Evolutionary conservation across 2,113 vertebrate genomes (phyloP).

Genomic region (Sander vitreus): DNA sequence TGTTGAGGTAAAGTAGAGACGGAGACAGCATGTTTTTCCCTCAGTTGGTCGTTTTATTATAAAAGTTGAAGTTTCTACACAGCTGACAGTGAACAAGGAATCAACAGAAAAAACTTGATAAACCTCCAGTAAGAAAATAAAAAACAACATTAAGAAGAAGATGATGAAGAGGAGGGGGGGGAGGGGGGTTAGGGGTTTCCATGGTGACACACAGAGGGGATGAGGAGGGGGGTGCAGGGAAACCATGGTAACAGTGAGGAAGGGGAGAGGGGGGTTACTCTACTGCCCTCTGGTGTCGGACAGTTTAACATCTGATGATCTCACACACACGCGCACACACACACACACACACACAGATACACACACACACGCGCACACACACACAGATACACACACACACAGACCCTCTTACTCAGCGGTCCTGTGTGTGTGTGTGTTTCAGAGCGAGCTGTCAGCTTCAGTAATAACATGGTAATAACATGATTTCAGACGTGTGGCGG

Average conservation of each 20-base stretch:
- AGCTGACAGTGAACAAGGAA: constrained; percentile 62
- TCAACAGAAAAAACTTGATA: constrained; percentile 52
- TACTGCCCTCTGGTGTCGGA: constrained; percentile 58
- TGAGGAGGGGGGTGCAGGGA: constrained; percentile 28
- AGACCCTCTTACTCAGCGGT: not conserved
- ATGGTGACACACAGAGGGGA: constrained; percentile 55
- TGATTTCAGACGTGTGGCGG: too few species aligned
- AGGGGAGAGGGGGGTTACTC: constrained; percentile 19
- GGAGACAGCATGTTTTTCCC: constrained; percentile 21
- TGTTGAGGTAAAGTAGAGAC: too few species aligned
- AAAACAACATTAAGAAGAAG: constrained; percentile 48
- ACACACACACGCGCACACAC: too few species aligned
- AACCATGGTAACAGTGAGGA: constrained; percentile 63
- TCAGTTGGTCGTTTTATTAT: constrained; percentile 74
- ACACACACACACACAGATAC: too few species aligned
- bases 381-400: too few species aligned
- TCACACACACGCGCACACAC: not conserved
- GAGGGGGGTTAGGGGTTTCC: constrained; percentile 19
- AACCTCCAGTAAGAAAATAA: constrained; percentile 65
- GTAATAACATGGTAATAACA: too few species aligned
- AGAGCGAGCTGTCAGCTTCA: constrained; percentile 15
- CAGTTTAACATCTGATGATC: constrained; percentile 62
- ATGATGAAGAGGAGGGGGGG: not conserved
- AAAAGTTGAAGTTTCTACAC: constrained; percentile 77
- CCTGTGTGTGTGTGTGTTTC: constrained; percentile 62